Conservation (phyloP, 2,113 vertebrate genomes). For the Hippocampus barbouri region DNA sequence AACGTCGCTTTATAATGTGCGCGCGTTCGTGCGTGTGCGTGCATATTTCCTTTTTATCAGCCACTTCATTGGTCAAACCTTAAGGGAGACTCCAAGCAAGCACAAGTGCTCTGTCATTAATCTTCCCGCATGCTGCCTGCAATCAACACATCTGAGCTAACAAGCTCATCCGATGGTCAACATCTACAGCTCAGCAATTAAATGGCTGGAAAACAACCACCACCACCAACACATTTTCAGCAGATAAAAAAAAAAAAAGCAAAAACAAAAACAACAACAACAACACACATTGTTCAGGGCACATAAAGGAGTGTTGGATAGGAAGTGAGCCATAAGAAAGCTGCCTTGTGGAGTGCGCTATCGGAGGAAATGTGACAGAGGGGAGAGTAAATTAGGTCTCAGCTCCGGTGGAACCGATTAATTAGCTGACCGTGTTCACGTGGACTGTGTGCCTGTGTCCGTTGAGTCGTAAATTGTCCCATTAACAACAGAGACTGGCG, state of each 20-base stretch:
- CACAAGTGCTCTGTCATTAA: slow-evolving; percentile 33
- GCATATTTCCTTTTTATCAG: neutral
- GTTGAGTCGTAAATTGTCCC: slow-evolving; percentile 50
- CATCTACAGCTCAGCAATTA: slow-evolving; percentile 61
- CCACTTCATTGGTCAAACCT: slow-evolving; percentile 20
- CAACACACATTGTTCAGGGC: slow-evolving; percentile 17
- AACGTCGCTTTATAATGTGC: neutral
- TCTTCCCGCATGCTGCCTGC: slow-evolving; percentile 46
- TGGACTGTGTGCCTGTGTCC: slow-evolving; percentile 25
- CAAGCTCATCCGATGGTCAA: slow-evolving; percentile 51
- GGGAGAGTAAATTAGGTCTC: slow-evolving; percentile 65
- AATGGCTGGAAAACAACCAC: slow-evolving; percentile 51
- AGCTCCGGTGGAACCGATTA: slow-evolving; percentile 74
- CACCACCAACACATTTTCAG: slow-evolving; percentile 39
- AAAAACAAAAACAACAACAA: slow-evolving; percentile 14
- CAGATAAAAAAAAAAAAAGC: slow-evolving; percentile 10
- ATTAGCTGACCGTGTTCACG: slow-evolving; percentile 52
- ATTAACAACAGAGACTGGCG: slow-evolving; percentile 50
- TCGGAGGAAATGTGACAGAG: slow-evolving; percentile 56
- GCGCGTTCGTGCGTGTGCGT: too few relatives aligned
- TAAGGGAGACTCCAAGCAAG: slow-evolving; percentile 14
- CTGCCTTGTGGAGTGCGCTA: slow-evolving; percentile 32
- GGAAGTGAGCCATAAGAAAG: slow-evolving; percentile 35
- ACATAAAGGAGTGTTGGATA: slow-evolving; percentile 26
- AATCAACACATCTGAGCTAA: slow-evolving; percentile 61